Evolutionary conservation across 2,113 vertebrate species (phyloP), one percentile per base, ranked within the genome.

Genomic region (Paramisgurnus dabryanus): DNA sequence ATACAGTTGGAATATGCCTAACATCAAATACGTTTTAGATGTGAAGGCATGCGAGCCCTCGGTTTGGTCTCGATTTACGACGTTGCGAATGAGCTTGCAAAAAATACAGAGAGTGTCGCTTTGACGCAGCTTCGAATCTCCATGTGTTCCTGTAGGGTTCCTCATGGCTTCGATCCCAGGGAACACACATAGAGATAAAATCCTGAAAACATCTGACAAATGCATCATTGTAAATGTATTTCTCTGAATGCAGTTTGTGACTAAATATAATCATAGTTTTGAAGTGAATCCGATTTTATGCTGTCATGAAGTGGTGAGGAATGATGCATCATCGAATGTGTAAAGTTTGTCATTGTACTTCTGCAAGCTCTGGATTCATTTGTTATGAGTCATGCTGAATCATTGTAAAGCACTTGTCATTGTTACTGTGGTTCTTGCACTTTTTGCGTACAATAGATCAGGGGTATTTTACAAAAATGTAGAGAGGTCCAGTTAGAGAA

Each of bases 301-400:
- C 53, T 45, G 43, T 74, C 40, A 74, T 74, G n/a, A n/a, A 45
- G 40, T 45, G 40, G 17, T 58, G 53, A 68, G 9, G 40, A 74
- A 74, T 61, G n/a, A 58, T 74, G 71, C 22, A 22, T 74, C 71
- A 74, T 61, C 39, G 61, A 5, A 49, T 75, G 58, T 64, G 58
- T 39, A 55, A 18, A 49, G 41, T 64, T 64, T 64, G 55, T 74
- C 55, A 74, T 8, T 6, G 43, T 63, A 18, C 68, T 57, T 74
- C n/a, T 47, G 6, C 55, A 58, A 12, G 8, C 41, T 12, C 7
- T 39, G 43, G 18, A 64, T 75, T 49, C 1, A n/a, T 75, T 63
- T 61, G 15, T 49, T 22, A 63, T 75, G 73, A 75, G 43, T 64
- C 57, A 49, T 64, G 58, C 64, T 64, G 58, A 49, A 47, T 75